Conservation (phyloP, 2,113 vertebrate species). For the Neogobius melanostomus region DNA sequence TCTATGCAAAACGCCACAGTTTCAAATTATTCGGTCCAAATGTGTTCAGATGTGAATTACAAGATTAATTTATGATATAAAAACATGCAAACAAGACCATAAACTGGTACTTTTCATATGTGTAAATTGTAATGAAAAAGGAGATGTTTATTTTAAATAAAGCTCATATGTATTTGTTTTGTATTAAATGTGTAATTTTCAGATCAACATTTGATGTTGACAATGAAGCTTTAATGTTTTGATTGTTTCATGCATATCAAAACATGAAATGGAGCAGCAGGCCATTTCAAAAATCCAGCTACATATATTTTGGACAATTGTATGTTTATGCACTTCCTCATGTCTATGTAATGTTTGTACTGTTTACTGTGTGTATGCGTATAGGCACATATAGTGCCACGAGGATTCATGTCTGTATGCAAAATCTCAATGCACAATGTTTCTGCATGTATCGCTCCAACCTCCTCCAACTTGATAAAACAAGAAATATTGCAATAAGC, state of each 20-base stretch:
- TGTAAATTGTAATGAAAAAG: constrained; percentile 55
- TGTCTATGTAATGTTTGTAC: constrained; percentile 29
- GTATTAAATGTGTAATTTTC: constrained; percentile 60
- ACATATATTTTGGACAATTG: constrained; percentile 61
- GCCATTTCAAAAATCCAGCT: constrained; percentile 61
- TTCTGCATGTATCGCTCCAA: constrained; percentile 41
- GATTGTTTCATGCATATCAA: constrained; percentile 75
- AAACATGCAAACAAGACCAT: constrained; percentile 60
- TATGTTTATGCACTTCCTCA: constrained; percentile 33
- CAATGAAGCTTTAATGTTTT: constrained; percentile 70
- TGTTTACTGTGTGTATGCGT: constrained; percentile 29
- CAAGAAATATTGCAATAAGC: constrained; percentile 25
- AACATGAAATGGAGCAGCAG: constrained; percentile 61
- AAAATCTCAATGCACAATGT: constrained; percentile 48
- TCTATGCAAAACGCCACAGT: constrained; percentile 59
- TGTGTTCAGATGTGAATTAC: constrained; percentile 55
- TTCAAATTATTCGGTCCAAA: constrained; percentile 48
- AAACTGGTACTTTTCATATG: constrained; percentile 60
- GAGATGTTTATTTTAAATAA: constrained; percentile 56
- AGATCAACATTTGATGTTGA: constrained; percentile 67
- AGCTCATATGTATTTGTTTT: constrained; percentile 53
- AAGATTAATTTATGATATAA: constrained; percentile 67
- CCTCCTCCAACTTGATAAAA: constrained; percentile 20
- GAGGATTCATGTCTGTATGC: constrained; percentile 47
- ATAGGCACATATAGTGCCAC: constrained; percentile 14